Base-by-base conservation (phyloP, 2,888 invertebrate genomes). In the Megastigmus dorsalis region DNA sequence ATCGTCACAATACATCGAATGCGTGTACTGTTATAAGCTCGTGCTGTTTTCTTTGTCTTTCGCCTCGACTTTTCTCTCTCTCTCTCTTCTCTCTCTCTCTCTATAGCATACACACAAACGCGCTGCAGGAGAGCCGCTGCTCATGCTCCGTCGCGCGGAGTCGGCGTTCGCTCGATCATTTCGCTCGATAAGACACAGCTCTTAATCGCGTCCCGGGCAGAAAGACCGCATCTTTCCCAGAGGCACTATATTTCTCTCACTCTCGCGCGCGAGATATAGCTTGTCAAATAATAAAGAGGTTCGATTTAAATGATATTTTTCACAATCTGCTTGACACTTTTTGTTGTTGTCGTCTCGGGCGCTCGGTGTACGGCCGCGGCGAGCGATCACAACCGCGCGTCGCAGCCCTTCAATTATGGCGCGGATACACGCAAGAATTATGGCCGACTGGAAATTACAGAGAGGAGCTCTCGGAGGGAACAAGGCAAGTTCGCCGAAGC, bases 251-350 rank as follows among this genome's bases (percentile, higher is more conserved):
- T 59, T 43, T 33, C 52, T 30, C 15, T 57, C 41, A n/a, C n/a
- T n/a, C n/a, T n/a, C n/a, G n/a, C n/a, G n/a, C n/a, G n/a, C n/a
- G n/a, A n/a, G n/a, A n/a, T n/a, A n/a, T 38, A 13, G 10, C 45
- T 15, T 67, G 60, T 70, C 59, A 59, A 50, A 69, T 71, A 71
- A 67, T 62, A 67, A 67, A 70, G 62, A 67, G 62, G 48, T 38
- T 62, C 75, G 59, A 75, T 75, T 71, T 67, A 75, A 71, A 71
- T 52, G 62, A 62, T 66, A 70, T 75, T 70, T 66, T 66, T 75
- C 67, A 70, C 41, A 66, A 66, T 75, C 41, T 48, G 18, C 48
- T 68, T 55, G 70, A 70, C 66, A 60, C 60, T 52, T 70, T 70
- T 60, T 63, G 50, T n/a, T n/a, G n/a, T n/a, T n/a, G n/a, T n/a